phyloP scores from a whole-genome alignment of 1,140 invertebrate genomes.

The Pemphigus obesinymphae region DNA sequence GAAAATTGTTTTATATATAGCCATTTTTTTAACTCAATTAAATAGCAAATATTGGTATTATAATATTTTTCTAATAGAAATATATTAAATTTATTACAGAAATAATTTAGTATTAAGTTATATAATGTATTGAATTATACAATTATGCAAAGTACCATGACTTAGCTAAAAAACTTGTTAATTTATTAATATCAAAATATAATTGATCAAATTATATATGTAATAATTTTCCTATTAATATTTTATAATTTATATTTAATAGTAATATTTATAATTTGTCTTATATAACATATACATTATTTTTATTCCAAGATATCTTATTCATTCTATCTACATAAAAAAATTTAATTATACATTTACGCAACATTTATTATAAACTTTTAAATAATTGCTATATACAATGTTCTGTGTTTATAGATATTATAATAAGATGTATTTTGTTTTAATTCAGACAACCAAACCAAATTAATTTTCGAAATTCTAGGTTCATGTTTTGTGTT shows the following conservation, averaged over 20 bases:
- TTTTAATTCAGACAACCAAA: conserved; percentile 17
- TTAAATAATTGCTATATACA: no score
- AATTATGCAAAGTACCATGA: background rate
- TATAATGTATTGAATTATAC: background rate
- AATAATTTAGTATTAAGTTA: background rate
- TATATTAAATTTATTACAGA: background rate
- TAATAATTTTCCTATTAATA: background rate
- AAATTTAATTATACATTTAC: background rate
- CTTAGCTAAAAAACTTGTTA: background rate
- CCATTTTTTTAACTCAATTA: background rate
- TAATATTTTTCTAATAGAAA: background rate
- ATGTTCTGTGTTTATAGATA: no score
- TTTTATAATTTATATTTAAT: background rate
- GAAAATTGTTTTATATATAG: background rate
- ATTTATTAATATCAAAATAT: background rate
- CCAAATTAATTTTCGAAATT: background rate
- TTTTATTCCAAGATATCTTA: background rate
- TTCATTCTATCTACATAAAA: background rate
- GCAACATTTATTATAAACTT: no score
- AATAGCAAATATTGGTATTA: background rate
- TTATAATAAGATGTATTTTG: background rate
- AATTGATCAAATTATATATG: background rate
- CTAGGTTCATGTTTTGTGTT: background rate
- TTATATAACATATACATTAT: background rate
- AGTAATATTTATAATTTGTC: background rate